Percentiles rank a stretch among this genome's conserved stretches.
phyloP scores from a whole-genome alignment of 2,113 vertebrate species.

The Siniperca knerii region DNA sequence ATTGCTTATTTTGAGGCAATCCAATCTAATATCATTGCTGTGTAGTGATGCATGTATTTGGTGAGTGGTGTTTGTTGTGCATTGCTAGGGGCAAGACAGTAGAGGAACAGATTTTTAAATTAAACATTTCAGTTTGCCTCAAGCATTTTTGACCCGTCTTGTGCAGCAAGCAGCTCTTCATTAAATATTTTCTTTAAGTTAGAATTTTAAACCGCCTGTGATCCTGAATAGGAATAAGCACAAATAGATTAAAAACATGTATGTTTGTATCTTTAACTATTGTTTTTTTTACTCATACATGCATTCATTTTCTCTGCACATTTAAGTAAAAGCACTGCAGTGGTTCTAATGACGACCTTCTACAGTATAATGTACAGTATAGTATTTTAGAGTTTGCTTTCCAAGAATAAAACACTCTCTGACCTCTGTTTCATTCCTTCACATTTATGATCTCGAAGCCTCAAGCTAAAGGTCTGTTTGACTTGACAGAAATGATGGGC shows the following conservation, averaged over 20 bases:
- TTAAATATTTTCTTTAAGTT: background rate
- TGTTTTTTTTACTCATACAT: background rate
- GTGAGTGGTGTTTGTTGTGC: background rate
- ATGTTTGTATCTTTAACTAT: background rate
- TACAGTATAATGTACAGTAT: background rate
- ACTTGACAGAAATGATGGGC: slow-evolving; percentile 42
- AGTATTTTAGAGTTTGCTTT: background rate
- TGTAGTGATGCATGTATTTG: background rate
- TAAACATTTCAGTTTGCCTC: slow-evolving; percentile 24
- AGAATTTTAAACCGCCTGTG: background rate
- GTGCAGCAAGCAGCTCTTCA: slow-evolving; percentile 2
- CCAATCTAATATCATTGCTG: background rate
- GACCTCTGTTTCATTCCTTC: slow-evolving; percentile 43
- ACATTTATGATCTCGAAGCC: background rate
- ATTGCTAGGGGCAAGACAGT: background rate
- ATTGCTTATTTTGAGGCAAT: background rate
- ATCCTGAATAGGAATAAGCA: background rate
- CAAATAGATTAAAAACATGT: background rate
- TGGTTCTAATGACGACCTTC: background rate
- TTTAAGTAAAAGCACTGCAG: background rate
- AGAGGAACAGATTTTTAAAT: slow-evolving; percentile 37
- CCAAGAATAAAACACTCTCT: background rate
- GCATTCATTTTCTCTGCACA: background rate
- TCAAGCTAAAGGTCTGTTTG: slow-evolving; percentile 7
- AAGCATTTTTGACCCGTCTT: background rate